phyloP scores from a whole-genome alignment of 2,113 vertebrate genomes.

The Choloepus hoffmanni region DNA sequence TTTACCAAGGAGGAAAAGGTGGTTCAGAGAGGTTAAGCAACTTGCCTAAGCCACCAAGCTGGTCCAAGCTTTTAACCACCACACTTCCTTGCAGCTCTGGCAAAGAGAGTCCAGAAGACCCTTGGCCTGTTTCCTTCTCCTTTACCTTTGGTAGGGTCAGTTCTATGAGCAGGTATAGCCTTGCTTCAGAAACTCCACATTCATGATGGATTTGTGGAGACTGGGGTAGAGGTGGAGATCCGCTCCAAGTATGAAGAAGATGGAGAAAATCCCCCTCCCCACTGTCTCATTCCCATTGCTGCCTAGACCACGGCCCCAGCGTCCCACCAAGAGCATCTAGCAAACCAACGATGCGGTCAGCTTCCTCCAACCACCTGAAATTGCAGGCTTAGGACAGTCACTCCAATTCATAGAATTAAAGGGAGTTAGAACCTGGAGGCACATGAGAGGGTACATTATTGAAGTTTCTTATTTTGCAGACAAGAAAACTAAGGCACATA shows the following conservation, averaged over 20 bases:
- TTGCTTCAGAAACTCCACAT: not conserved
- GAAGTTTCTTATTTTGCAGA: not conserved
- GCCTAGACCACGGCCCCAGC: not conserved
- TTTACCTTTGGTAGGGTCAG: not conserved
- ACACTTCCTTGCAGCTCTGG: fast-evolving
- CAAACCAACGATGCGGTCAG: not conserved
- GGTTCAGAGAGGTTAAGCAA: not conserved
- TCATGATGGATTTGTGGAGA: not conserved
- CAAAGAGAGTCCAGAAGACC: not conserved
- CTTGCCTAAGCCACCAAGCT: not conserved
- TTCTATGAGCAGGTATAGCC: not conserved
- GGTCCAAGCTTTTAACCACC: not conserved
- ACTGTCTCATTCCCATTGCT: not conserved
- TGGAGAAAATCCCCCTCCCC: not conserved
- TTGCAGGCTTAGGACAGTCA: not conserved
- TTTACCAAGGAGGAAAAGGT: not conserved
- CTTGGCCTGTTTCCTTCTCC: not conserved
- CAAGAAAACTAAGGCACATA: not conserved
- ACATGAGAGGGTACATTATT: not conserved
- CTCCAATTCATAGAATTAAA: not conserved
- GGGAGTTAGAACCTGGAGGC: not conserved
- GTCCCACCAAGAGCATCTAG: not conserved
- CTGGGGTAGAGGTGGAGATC: not conserved
- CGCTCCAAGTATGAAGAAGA: not conserved
- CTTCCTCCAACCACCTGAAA: not conserved